Evolutionary conservation across 2,797 vertebrate species (phyloP).

Genomic region (Dryobates pubescens): DNA sequence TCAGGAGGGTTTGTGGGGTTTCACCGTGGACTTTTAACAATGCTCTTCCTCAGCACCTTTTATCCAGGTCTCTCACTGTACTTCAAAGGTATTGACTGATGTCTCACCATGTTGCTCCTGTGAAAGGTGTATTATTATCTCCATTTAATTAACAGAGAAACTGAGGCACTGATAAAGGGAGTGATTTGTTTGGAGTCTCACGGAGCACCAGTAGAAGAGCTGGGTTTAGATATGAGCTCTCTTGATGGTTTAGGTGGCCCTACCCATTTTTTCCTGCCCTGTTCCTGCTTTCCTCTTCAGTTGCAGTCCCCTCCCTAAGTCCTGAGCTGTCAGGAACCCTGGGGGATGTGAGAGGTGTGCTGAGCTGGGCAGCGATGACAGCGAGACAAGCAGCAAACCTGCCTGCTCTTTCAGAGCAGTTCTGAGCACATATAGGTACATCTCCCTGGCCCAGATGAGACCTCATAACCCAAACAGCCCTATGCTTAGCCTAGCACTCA

Average conservation of each 20-base stretch:
- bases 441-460: neutral
- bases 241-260: neutral
- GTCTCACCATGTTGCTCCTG: neutral
- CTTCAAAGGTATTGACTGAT: conserved; percentile 46
- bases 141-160: conserved; percentile 46
- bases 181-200: neutral
- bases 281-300: neutral
- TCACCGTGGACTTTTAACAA: conserved; percentile 42
- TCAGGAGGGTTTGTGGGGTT: conserved; percentile 58
- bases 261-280: neutral
- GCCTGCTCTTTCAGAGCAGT: neutral
- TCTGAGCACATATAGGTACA: neutral
- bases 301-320: too few species aligned
- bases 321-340: neutral
- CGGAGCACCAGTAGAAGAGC: neutral
- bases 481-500: neutral
- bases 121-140: conserved; percentile 8
- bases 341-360: neutral
- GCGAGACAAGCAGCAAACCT: neutral
- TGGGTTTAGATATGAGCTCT: neutral
- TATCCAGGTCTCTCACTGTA: neutral
- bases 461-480: neutral
- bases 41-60: conserved; percentile 17
- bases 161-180: conserved; percentile 38
- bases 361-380: neutral